Percentiles rank a stretch among this genome's conserved stretches.
These are phyloP conservation scores for Eidolon dupreanum DNA, from an alignment of 2,797 vertebrate genomes.

Conservation along the genomic window DNA sequence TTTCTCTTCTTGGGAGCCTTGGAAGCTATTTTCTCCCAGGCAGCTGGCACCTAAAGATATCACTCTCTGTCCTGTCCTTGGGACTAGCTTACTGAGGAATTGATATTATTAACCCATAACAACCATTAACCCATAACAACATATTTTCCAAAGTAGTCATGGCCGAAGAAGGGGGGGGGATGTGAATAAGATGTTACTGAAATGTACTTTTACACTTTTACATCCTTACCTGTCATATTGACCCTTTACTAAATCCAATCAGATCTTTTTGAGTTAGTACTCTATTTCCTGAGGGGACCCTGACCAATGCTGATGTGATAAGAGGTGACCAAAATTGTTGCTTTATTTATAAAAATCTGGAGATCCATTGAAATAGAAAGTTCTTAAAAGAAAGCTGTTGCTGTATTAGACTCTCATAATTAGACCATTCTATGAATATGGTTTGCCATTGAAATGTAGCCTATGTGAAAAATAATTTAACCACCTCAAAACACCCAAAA, in stretches of 20 bases:
- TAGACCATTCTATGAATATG: not conserved
- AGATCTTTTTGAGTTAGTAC: not conserved
- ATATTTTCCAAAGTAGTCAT: too few species aligned
- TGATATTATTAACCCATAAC: too few species aligned
- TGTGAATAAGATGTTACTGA: too few species aligned
- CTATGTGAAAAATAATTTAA: slow-evolving; percentile 10
- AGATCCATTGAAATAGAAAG: not conserved
- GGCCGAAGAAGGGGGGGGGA: too few species aligned
- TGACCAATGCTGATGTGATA: not conserved
- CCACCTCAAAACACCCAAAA: not conserved
- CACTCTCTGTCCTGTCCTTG: too few species aligned
- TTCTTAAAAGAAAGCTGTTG: not conserved
- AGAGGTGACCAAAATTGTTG: not conserved
- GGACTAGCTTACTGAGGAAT: too few species aligned
- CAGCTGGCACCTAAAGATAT: too few species aligned
- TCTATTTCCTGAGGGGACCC: not conserved
- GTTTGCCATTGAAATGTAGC: not conserved
- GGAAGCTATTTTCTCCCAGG: too few species aligned
- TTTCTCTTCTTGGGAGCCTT: too few species aligned
- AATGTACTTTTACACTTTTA: too few species aligned
- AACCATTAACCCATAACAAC: too few species aligned
- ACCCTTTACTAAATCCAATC: not conserved
- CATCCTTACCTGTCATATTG: not conserved
- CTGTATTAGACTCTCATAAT: not conserved
- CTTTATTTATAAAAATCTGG: not conserved